Conservation (phyloP, 2,888 invertebrate genomes). For the Acleris holmiana region DNA sequence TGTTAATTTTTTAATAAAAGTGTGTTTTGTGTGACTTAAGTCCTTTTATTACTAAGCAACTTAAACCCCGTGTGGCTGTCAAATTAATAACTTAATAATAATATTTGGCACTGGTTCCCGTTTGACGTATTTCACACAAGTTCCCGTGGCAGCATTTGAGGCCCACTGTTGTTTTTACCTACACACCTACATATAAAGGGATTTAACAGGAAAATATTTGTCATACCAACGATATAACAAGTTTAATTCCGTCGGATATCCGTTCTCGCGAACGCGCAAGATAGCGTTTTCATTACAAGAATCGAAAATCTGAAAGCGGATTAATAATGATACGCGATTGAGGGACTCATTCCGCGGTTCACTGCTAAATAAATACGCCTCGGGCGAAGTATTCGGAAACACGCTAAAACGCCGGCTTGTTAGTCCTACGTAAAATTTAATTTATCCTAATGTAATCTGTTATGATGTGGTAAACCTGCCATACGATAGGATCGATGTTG, state of each 20-base stretch:
- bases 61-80: too few species aligned
- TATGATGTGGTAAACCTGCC: too few species aligned
- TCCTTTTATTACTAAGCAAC: too few species aligned
- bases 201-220: background rate
- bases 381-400: slow-evolving; percentile 10
- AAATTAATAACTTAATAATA: too few species aligned
- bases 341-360: slow-evolving; percentile 2
- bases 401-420: slow-evolving; percentile 5
- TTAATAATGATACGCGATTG: background rate
- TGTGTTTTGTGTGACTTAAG: too few species aligned
- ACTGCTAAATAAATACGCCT: slow-evolving; percentile 2
- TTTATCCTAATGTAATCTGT: too few species aligned
- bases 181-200: too few species aligned
- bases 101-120: too few species aligned
- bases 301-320: slow-evolving; percentile 18
- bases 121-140: too few species aligned
- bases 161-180: too few species aligned
- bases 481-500: slow-evolving; percentile 9
- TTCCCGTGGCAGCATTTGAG: too few species aligned
- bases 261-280: slow-evolving; percentile 12
- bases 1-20: too few species aligned
- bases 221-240: background rate
- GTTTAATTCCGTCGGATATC: background rate
- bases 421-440: background rate
- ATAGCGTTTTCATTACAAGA: slow-evolving; percentile 5